These are phyloP conservation scores for Sebastes paucispinis DNA, from an alignment of 2,797 vertebrate species.

Conservation along the genomic window DNA sequence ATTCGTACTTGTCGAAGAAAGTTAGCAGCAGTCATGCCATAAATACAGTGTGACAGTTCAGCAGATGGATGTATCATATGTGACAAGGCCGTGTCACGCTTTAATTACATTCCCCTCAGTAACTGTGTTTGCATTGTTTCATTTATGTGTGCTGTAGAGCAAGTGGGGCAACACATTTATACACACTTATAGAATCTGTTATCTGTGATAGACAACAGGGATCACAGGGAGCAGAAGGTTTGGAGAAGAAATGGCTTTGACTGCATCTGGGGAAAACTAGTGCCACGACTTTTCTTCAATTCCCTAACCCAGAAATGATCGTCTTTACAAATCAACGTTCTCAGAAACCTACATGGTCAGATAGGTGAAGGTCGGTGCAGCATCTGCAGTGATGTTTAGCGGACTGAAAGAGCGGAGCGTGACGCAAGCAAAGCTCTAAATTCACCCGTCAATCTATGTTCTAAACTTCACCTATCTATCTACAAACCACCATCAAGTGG, in stretches of 20 bases:
- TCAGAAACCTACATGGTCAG: not conserved
- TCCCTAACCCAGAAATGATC: not conserved
- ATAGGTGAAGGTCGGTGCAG: not conserved
- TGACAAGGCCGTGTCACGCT: not conserved
- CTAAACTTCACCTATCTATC: no score
- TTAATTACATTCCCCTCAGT: not conserved
- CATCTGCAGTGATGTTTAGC: no score
- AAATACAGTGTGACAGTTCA: not conserved
- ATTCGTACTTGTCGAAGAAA: not conserved
- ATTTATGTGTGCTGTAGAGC: not conserved
- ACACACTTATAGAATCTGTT: not conserved
- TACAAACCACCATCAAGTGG: not conserved
- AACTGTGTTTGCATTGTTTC: conserved; percentile 5
- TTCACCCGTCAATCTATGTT: no score
- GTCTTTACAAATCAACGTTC: not conserved
- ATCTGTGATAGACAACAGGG: not conserved
- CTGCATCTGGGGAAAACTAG: not conserved
- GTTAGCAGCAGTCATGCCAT: not conserved
- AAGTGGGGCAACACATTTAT: no score
- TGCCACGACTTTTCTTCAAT: not conserved
- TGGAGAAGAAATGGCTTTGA: not conserved
- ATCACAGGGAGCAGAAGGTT: not conserved
- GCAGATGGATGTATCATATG: not conserved
- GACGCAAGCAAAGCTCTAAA: no score
- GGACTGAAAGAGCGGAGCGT: no score